Base-by-base conservation (phyloP, 2,113 vertebrate genomes). In the Podiceps cristatus region DNA sequence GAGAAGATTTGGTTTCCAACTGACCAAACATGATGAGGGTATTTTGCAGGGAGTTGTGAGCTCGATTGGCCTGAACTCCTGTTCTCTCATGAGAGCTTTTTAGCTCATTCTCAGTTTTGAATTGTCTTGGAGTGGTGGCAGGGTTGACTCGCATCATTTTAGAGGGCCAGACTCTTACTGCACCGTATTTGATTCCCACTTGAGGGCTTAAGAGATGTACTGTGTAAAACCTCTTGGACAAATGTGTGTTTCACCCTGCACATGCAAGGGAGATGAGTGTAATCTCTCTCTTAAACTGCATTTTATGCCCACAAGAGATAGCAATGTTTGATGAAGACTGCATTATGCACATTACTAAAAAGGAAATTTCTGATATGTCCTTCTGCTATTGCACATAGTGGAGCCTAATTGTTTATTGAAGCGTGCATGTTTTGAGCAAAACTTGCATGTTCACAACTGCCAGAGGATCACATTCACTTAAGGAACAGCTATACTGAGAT, bases 321-420 rank as follows among this genome's bases (percentile, higher is more conserved):
- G 40, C 87, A 77, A 55, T 64, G 71, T 96, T 83, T 92, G 85
- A 62, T 96, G 88, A 97, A 93, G 76, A 88, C 68, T 95, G 42
- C 90, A 93, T 95, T 97, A 95, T 96, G 69, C 82, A 90, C 40
- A 64, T 87, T 77, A 94, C 66, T 94, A 68, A 94, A 95, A 78
- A 81, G 72, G 73, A 89, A 96, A 94, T 87, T 88, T 91, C 90
- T 96, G 76, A 53, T 95, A 86, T 45, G 72, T 88, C 83, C 49
- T 96, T 3, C 1, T 93, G 35, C 79, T 95, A n/a, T 81, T 80
- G 76, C 79, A 73, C 18, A 47, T 29, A 94, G 56, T 35, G 23
- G 90, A 97, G 60, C 52, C 60, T 59, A 91, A 94, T 85, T 98
- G 59, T 96, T 97, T 96, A 92, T 81, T 56, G 71, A 97, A 96